phyloP scores from a whole-genome alignment of 2,113 vertebrate species.

The Salvator merianae region DNA sequence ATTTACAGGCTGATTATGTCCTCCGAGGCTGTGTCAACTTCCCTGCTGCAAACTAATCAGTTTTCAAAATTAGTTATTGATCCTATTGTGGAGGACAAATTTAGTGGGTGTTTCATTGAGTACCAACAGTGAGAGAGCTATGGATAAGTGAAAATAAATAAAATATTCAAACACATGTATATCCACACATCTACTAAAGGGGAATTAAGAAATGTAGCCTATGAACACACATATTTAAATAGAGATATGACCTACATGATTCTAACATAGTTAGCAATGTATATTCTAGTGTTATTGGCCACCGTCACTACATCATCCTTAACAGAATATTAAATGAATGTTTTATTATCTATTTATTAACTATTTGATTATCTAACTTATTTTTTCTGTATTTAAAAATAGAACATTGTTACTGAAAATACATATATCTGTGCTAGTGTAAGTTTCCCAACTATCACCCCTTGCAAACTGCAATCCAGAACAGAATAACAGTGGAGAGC shows the following conservation, averaged over 20 bases:
- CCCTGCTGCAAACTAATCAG: constrained; percentile 94
- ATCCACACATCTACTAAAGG: constrained; percentile 52
- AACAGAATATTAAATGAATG: background rate
- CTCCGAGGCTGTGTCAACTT: constrained; percentile 86
- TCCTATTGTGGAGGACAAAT: constrained; percentile 80
- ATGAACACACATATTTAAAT: constrained; percentile 23
- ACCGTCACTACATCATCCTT: background rate
- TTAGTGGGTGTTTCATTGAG: constrained; percentile 83
- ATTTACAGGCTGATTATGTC: constrained; percentile 95
- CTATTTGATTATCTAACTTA: too few relatives aligned
- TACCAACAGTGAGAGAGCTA: constrained; percentile 67
- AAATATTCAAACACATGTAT: constrained; percentile 54
- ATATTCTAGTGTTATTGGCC: background rate
- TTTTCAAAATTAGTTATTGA: constrained; percentile 99
- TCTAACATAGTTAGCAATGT: background rate
- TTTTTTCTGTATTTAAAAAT: too few relatives aligned
- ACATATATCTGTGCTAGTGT: too few relatives aligned
- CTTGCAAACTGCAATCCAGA: too few relatives aligned
- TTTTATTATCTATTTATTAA: too few relatives aligned
- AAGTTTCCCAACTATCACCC: too few relatives aligned
- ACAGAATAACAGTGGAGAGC: too few relatives aligned
- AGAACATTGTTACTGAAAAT: too few relatives aligned
- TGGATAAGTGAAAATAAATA: constrained; percentile 61
- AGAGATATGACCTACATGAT: background rate
- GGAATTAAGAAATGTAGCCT: constrained; percentile 47